Base-by-base conservation (phyloP, 2,888 invertebrate genomes). In the Sinhomidia bicolor region DNA sequence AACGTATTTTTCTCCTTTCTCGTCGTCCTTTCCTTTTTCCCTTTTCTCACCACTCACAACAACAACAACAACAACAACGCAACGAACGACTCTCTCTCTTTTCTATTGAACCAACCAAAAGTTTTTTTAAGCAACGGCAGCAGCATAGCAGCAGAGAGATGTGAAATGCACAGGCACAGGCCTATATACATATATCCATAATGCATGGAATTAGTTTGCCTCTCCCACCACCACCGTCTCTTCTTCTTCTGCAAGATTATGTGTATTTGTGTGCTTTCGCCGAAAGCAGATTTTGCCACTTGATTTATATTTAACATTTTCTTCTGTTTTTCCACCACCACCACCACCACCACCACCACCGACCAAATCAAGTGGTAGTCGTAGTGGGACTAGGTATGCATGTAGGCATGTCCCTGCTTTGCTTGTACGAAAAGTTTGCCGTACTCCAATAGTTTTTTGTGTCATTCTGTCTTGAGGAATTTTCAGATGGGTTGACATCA, bases 1-100 rank as follows among this genome's bases (percentile, higher is more conserved):
- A 78, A 78, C 54, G 7, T 76, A 29, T 78, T 23, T n/a, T n/a
- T 17, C 51, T 17, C n/a, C 62, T 29, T 62, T 29, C 26, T 26
- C 29, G n/a, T n/a, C n/a, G n/a, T n/a, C n/a, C n/a, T n/a, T n/a
- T n/a, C 20, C 60, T 2, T 60, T 60, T 17, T 60, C 60, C 2
- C 62, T 62, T n/a, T n/a, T n/a, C n/a, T n/a, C n/a, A n/a, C n/a
- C n/a, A n/a, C n/a, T n/a, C n/a, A n/a, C n/a, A n/a, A n/a, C n/a
- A n/a, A n/a, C n/a, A n/a, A n/a, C n/a, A n/a, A n/a, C n/a, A n/a
- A n/a, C n/a, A n/a, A n/a, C n/a, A n/a, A n/a, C n/a, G n/a, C n/a
- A n/a, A n/a, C n/a, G n/a, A n/a, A 12, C 62, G 44, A 12, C 44
- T 44, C 36, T 36, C 36, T 36, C 36, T 36, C 47, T 47, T 12